Conservation (phyloP, 2,113 vertebrate genomes). For the Gambusia affinis region DNA sequence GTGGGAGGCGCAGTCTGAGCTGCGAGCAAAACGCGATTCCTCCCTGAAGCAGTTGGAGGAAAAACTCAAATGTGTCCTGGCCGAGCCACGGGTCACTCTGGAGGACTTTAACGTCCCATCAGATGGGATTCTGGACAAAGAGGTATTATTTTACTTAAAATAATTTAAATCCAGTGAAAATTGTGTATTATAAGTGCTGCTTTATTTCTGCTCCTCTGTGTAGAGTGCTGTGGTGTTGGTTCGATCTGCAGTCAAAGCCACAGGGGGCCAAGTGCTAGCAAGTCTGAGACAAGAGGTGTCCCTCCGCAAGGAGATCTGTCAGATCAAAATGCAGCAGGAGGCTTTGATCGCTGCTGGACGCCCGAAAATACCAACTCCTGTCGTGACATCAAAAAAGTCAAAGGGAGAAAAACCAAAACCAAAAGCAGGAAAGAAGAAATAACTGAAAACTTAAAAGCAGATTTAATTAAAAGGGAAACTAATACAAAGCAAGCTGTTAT, state of each 20-base stretch:
- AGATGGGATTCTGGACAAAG: conserved; percentile 12
- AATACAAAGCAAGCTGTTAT: neutral
- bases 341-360: conserved; percentile 23
- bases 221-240: conserved; percentile 37
- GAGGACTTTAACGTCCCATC: conserved; percentile 1
- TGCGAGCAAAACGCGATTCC: neutral
- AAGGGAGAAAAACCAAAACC: too few species aligned
- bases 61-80: conserved; percentile 31
- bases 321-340: conserved; percentile 47
- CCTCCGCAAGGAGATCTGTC: conserved; percentile 48
- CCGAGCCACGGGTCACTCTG: conserved; percentile 19
- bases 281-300: conserved; percentile 43
- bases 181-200: too few species aligned
- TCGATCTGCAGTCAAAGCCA: conserved; percentile 29
- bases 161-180: too few species aligned
- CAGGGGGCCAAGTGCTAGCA: conserved; percentile 32
- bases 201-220: neutral
- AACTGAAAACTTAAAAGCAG: neutral
- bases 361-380: neutral
- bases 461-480: conserved; percentile 41
- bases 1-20: conserved; percentile 27
- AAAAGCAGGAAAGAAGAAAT: neutral
- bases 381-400: neutral
- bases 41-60: conserved; percentile 34
- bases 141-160: conserved; percentile 11